Base-by-base conservation (phyloP, 2,797 vertebrate species). In the Periophthalmus magnuspinnatus region DNA sequence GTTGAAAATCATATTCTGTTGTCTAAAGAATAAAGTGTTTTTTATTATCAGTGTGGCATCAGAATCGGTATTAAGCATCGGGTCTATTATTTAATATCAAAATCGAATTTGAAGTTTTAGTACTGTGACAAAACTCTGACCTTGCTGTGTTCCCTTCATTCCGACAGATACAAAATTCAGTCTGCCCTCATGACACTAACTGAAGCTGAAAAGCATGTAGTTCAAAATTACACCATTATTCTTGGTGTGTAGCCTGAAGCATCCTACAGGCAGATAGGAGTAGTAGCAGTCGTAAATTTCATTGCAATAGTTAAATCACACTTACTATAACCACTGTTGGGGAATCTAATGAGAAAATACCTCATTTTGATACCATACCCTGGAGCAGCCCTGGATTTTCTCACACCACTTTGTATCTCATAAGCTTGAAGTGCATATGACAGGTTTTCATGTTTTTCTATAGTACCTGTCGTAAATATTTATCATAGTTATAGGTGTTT, bases 371-470 rank as follows among this genome's bases (percentile, higher is more conserved):
- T n/a, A 10, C 6, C 5, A 2, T n/a, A 11, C 59, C 59, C 34
- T 13, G 59, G 59, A 61, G 59, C 59, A 22, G 33, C 19, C 34
- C 59, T 41, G 59, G 17, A 11, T 65, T 65, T 50, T 48, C 62
- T 65, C 63, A 50, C 45, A 65, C 22, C 63, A 50, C 19, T 38
- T 63, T 45, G 38, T 22, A 63, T 63, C 45, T 63, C 61, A 62
- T 36, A 47, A 38, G 5, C 61, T 63, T 28, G 3, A 28, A 28
- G 28, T 28, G 3, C 28, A 28, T 28, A 28, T 28, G 28, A 28
- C 28, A 28, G 28, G 28, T 28, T 28, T 28, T 28, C 38, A 14
- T 45, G 41, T 45, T 45, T 45, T 45, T 45, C 10, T 45, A 41
- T 11, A 41, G 38, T 13, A 41, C 38, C 11, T 11, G 11, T 11